Evolutionary conservation across 2,797 vertebrate species (phyloP).

Genomic region (Pseudotriccus pelzelni): DNA sequence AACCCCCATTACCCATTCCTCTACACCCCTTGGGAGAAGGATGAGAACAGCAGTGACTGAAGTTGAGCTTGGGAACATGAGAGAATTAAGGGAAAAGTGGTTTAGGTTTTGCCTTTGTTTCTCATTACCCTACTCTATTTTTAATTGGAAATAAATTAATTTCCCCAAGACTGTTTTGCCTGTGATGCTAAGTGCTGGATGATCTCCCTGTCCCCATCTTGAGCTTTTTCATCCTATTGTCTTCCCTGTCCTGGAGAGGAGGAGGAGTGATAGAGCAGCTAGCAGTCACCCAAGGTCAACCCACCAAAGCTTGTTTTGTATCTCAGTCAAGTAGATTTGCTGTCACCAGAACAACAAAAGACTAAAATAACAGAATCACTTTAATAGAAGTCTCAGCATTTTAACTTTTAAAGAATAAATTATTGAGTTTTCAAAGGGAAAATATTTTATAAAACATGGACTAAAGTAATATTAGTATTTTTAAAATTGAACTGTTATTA

Average conservation of each 20-base stretch:
- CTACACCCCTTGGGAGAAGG: accelerated
- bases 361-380: not conserved
- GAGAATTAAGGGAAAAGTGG: not conserved
- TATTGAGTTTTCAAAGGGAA: not conserved
- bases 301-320: not conserved
- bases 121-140: not conserved
- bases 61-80: not conserved
- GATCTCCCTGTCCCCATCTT: not conserved
- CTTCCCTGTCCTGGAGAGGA: not conserved
- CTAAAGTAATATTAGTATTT: not conserved
- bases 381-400: not conserved
- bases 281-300: not conserved
- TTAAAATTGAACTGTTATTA: not conserved
- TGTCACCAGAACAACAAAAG: not conserved
- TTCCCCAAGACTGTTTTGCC: not conserved
- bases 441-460: not conserved
- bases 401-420: not conserved
- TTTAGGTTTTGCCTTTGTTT: not conserved
- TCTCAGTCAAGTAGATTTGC: not conserved
- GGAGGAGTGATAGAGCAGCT: not conserved
- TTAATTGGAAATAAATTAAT: not conserved
- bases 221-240: not conserved
- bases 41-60: not conserved
- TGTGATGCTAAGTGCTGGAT: not conserved
- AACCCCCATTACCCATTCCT: not conserved